phyloP scores from a whole-genome alignment of 2,797 vertebrate genomes.

The Octomys mimax region DNA sequence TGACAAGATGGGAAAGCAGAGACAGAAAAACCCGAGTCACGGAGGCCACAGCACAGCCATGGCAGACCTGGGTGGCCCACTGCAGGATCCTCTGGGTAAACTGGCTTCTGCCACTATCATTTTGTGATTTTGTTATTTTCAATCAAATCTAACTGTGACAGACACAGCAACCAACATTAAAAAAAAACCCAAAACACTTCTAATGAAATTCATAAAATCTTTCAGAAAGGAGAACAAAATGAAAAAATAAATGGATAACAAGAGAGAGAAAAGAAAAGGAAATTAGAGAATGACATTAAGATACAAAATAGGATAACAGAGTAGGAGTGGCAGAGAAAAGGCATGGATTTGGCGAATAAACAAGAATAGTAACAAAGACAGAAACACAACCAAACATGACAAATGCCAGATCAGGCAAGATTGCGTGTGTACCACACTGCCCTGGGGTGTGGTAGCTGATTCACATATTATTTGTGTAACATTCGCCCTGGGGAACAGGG shows the following conservation, averaged over 20 bases:
- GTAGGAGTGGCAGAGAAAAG: background rate
- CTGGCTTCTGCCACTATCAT: background rate
- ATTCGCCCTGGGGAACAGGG: background rate
- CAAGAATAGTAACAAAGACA: background rate
- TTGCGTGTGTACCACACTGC: too few relatives aligned
- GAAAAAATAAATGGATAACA: background rate
- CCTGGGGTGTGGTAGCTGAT: background rate
- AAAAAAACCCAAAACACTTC: background rate
- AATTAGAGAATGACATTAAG: background rate
- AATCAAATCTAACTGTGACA: background rate
- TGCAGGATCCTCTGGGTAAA: background rate
- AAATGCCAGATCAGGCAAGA: background rate
- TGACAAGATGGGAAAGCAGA: background rate
- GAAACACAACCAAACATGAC: background rate
- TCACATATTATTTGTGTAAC: background rate
- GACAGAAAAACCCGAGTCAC: background rate
- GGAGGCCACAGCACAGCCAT: background rate
- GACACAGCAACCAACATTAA: background rate
- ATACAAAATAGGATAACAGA: background rate
- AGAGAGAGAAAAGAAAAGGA: background rate
- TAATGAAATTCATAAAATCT: background rate
- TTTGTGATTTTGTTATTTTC: background rate
- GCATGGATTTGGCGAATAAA: background rate
- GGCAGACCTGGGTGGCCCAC: too few relatives aligned
- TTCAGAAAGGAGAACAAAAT: slow-evolving; percentile 23